Conservation (phyloP, 2,888 invertebrate species). For the Eucera pruinosa region DNA sequence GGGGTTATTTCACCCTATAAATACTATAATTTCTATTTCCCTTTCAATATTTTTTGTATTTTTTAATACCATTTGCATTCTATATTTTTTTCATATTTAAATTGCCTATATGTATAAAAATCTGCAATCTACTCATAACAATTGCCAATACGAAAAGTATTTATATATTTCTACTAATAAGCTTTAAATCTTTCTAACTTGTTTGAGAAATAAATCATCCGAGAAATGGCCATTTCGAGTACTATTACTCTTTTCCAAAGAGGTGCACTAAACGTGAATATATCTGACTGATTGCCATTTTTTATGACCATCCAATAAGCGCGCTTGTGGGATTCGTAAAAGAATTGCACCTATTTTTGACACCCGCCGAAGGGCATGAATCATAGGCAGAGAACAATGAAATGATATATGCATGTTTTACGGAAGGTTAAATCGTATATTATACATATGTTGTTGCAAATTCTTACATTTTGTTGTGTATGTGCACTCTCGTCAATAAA, state of each 20-base stretch:
- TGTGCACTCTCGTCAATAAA: conserved; percentile 11
- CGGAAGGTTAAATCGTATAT: not conserved
- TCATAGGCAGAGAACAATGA: not conserved
- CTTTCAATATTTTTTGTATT: too few species aligned
- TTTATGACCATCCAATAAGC: not conserved
- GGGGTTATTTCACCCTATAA: too few species aligned
- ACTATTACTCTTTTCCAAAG: too few species aligned
- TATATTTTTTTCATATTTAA: too few species aligned
- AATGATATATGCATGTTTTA: conserved; percentile 20
- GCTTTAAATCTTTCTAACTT: not conserved
- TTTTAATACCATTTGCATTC: too few species aligned
- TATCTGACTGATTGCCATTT: not conserved
- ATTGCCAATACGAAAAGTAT: not conserved
- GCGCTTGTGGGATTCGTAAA: not conserved
- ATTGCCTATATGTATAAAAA: too few species aligned
- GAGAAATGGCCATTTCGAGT: not conserved
- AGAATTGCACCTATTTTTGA: conserved; percentile 7
- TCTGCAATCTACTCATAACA: too few species aligned
- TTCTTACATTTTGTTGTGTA: not conserved
- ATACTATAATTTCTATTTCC: too few species aligned
- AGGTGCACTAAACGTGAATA: not conserved
- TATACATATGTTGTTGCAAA: not conserved
- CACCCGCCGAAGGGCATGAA: conserved; percentile 3
- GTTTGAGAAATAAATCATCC: not conserved
- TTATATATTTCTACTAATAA: not conserved